phyloP scores from a whole-genome alignment of 2,888 invertebrate genomes.

The Drosophila putrida region DNA sequence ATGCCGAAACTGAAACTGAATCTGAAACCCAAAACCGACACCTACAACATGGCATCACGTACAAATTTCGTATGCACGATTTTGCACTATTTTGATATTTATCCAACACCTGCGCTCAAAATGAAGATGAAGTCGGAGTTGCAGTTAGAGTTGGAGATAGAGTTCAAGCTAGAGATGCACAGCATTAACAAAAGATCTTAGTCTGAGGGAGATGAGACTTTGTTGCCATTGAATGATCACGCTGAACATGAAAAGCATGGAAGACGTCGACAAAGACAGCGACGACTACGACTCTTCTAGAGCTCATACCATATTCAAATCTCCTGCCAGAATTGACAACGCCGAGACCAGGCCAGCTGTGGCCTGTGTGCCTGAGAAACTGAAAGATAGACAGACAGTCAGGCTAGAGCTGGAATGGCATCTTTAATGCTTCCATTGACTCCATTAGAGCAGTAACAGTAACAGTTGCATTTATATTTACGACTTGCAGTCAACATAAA shows the following conservation, averaged over 20 bases:
- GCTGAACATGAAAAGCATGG: slow-evolving; percentile 77
- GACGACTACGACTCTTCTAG: slow-evolving; percentile 47
- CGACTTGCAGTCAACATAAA: slow-evolving; percentile 56
- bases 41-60: slow-evolving; percentile 85
- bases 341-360: slow-evolving; percentile 31
- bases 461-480: slow-evolving; percentile 60
- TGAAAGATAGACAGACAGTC: background rate
- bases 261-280: slow-evolving; percentile 50
- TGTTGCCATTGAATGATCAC: slow-evolving; percentile 71
- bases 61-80: slow-evolving; percentile 84
- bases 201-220: slow-evolving; percentile 50
- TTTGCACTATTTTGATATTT: slow-evolving; percentile 84
- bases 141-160: slow-evolving; percentile 15
- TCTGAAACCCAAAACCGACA: slow-evolving; percentile 64
- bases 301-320: slow-evolving; percentile 62
- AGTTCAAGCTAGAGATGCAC: slow-evolving; percentile 44
- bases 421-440: slow-evolving; percentile 24
- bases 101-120: slow-evolving; percentile 83
- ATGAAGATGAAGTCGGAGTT: slow-evolving; percentile 13
- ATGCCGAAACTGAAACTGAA: slow-evolving; percentile 28
- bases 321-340: slow-evolving; percentile 63
- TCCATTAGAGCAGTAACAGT: slow-evolving; percentile 33
- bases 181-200: slow-evolving; percentile 39
- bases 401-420: background rate
- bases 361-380: slow-evolving; percentile 55